Conservation (phyloP, 2,888 invertebrate genomes). For the Sarcophaga variegata region DNA sequence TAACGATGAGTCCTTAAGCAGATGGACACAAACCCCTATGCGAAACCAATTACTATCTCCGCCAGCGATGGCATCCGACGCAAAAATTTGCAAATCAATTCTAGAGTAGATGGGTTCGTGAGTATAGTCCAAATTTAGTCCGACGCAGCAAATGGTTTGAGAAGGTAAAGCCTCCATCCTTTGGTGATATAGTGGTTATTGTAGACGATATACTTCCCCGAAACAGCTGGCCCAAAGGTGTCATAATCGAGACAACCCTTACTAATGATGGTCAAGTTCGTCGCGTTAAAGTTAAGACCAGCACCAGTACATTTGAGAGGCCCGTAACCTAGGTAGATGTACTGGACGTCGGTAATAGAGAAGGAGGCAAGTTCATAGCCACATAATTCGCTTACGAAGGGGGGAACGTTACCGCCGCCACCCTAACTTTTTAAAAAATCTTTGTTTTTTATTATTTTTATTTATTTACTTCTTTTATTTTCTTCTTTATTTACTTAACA, state of each 20-base stretch:
- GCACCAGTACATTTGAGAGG: slow-evolving; percentile 30
- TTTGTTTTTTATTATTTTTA: too few species aligned
- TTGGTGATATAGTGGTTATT: slow-evolving; percentile 31
- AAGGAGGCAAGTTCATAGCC: slow-evolving; percentile 31
- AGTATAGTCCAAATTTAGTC: slow-evolving; percentile 59
- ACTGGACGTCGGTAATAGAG: slow-evolving; percentile 53
- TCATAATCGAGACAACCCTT: too few species aligned
- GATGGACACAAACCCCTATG: slow-evolving; percentile 21
- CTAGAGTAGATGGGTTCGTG: slow-evolving; percentile 59
- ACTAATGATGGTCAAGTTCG: too few species aligned
- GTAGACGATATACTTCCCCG: slow-evolving; percentile 26
- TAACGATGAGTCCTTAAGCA: too few species aligned
- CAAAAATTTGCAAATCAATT: slow-evolving; percentile 57
- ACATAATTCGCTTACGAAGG: slow-evolving; percentile 52
- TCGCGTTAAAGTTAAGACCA: slow-evolving; percentile 30
- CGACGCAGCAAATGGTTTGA: slow-evolving; percentile 59
- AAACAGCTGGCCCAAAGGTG: too few species aligned
- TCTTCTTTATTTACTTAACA: too few species aligned
- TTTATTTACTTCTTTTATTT: too few species aligned
- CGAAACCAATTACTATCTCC: slow-evolving; percentile 45
- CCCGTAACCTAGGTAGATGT: slow-evolving; percentile 53
- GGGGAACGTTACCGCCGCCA: slow-evolving; percentile 55
- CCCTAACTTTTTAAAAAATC: too few species aligned
- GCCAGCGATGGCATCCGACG: slow-evolving; percentile 63
- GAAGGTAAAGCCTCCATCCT: slow-evolving; percentile 28